These are phyloP conservation scores for Acomys russatus DNA, from an alignment of 2,797 vertebrate species.

Conservation along the genomic window DNA sequence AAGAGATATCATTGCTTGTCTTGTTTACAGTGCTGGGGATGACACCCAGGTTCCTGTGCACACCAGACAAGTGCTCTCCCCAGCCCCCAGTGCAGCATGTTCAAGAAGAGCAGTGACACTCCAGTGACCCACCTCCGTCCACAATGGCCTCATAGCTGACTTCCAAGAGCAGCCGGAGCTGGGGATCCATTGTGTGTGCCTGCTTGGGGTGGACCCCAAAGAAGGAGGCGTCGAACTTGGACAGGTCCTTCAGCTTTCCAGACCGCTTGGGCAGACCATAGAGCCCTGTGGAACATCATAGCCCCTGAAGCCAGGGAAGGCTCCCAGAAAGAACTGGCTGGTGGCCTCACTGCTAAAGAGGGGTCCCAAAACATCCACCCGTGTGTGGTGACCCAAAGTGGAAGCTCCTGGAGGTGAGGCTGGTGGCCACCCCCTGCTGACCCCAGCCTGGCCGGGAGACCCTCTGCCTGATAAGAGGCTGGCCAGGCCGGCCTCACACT, in stretches of 20 bases:
- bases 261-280: slow-evolving; percentile 95
- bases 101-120: background rate
- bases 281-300: slow-evolving; percentile 90
- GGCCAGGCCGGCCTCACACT: background rate
- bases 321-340: background rate
- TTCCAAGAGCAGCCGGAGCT: slow-evolving; percentile 96
- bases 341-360: background rate
- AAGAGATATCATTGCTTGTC: background rate
- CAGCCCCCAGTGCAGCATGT: background rate
- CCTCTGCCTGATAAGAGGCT: background rate
- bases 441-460: background rate
- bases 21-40: background rate
- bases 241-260: slow-evolving; percentile 98
- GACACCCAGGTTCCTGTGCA: background rate
- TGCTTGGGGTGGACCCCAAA: slow-evolving; percentile 97
- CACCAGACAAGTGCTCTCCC: background rate
- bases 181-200: slow-evolving; percentile 98
- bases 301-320: background rate
- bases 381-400: background rate
- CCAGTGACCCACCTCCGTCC: slow-evolving; percentile 93
- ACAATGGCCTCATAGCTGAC: slow-evolving; percentile 96
- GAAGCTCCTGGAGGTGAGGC: background rate
- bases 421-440: too few relatives aligned
- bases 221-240: slow-evolving; percentile 96
- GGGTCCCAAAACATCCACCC: background rate